Evolutionary conservation across 2,113 vertebrate genomes (phyloP), one percentile per base, ranked within the genome.

Genomic region (Origma solitaria): DNA sequence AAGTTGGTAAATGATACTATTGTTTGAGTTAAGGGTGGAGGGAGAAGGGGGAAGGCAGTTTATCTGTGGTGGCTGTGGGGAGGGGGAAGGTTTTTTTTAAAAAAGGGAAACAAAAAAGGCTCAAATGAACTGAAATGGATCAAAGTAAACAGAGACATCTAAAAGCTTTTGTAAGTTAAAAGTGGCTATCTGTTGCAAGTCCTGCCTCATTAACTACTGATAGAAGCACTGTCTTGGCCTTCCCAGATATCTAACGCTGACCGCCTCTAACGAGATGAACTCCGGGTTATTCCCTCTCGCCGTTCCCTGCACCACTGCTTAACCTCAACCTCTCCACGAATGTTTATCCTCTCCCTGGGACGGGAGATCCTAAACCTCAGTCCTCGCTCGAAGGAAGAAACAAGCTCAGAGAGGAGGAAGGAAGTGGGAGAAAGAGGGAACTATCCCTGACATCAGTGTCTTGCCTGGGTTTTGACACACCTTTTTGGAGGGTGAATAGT

Each of bases 61-160:
- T 98, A 97, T 98, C 97, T 97, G 93, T 88, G 62, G 37, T 72
- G 76, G 83, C 68, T 93, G 72, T 14, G 37, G 68, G 85, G 95
- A 85, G 95, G 82, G 78, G 72, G 53, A 80, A 82, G 54, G 73
- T 66, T 93, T 62, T 13, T 19, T 72, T 82, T 64, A 64, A 80
- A 64, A 73, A 83, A 45, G 56, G 37, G 35, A 77, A 93, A 73
- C 56, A 94, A 96, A 97, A 96, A 97, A 91, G 97, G 97, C 98
- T 98, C 97, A 97, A 97, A 97, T 98, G 88, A 98, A 98, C 98
- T 98, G 98, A 98, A 98, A 98, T 98, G 98, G 98, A 98, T 98
- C 98, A 98, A 98, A 98, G 98, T 98, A 98, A 98, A 98, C 97
- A 98, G 98, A 98, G 98, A 97, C 97, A 98, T 98, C 98, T 98